Percentiles rank a stretch among this genome's conserved stretches.
Conservation (phyloP, 2,797 vertebrate species). For the Picus viridis region DNA sequence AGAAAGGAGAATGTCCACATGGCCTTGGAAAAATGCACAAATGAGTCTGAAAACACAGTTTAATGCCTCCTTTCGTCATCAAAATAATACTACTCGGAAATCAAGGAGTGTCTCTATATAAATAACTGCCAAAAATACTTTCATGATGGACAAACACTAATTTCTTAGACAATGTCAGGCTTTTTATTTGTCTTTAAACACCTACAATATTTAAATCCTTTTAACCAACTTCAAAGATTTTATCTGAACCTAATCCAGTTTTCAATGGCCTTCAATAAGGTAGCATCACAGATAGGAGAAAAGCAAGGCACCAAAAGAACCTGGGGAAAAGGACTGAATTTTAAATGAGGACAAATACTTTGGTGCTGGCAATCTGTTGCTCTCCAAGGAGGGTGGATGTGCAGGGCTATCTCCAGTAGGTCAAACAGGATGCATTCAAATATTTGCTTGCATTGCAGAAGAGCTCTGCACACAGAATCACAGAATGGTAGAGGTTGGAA, state of each 20-base stretch:
- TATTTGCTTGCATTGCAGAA: background rate
- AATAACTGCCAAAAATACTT: background rate
- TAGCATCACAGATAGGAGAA: fast-evolving
- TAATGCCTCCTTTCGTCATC: background rate
- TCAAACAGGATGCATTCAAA: background rate
- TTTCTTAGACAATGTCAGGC: background rate
- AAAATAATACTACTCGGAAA: background rate
- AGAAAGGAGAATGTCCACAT: fast-evolving
- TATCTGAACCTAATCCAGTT: background rate
- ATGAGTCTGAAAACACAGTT: background rate
- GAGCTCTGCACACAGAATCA: too few relatives aligned
- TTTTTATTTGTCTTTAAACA: background rate
- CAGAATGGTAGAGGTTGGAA: too few relatives aligned
- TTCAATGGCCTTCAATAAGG: background rate
- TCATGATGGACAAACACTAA: fast-evolving
- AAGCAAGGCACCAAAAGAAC: background rate
- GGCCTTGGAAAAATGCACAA: background rate
- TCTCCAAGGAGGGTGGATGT: background rate
- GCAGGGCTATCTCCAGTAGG: background rate
- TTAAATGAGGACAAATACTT: background rate
- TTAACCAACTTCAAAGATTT: background rate
- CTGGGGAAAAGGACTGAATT: background rate
- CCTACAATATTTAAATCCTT: constrained; percentile 42
- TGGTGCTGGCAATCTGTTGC: background rate
- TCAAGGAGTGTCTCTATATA: background rate